Base-by-base conservation (phyloP, 2,888 invertebrate genomes). In the Ectobius pallidus region DNA sequence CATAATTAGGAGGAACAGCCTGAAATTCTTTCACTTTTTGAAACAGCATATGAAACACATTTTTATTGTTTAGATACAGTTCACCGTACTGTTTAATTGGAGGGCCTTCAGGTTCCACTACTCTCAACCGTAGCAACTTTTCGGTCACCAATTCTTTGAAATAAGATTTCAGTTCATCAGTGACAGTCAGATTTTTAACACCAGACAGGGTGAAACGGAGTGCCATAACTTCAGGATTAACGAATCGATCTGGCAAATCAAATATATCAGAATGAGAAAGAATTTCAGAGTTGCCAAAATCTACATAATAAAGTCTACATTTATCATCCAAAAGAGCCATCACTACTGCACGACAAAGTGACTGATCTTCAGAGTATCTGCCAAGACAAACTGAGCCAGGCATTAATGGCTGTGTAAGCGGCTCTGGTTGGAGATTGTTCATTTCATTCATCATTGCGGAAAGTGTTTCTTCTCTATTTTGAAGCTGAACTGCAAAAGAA, bases 371-470 rank as follows among this genome's bases (percentile, higher is more conserved):
- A 0, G 89, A 86, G 82, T 91, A 91, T 74, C 90, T 87, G 0
- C 92, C 93, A 11, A 94, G 85, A 79, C 93, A 94, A 0, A 92
- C 91, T 18, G 91, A 90, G 9, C 94, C 93, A 61, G 92, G 90
- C 80, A 90, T 85, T 0, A 92, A 92, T 27, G 89, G 88, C 72
- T 91, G 91, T 11, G 85, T 85, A 22, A 93, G 82, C 63, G 88
- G 87, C 71, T 87, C 86, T 75, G 90, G 84, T 2, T 79, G 78
- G 1, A 86, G 85, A n/a, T 81, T 85, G 79, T 92, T 92, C 61
- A 94, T 89, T 49, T 90, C 88, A 70, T 85, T 87, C 91, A 92
- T 92, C 84, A 94, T 86, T n/a, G 85, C 85, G 63, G 88, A 87
- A 16, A 94, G 81, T 76, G 86, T 86, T 16, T 86, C 85, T 75